Evolutionary conservation across 2,888 invertebrate genomes (phyloP), one percentile per base, ranked within the genome.

Genomic region (Abrostola tripartita): DNA sequence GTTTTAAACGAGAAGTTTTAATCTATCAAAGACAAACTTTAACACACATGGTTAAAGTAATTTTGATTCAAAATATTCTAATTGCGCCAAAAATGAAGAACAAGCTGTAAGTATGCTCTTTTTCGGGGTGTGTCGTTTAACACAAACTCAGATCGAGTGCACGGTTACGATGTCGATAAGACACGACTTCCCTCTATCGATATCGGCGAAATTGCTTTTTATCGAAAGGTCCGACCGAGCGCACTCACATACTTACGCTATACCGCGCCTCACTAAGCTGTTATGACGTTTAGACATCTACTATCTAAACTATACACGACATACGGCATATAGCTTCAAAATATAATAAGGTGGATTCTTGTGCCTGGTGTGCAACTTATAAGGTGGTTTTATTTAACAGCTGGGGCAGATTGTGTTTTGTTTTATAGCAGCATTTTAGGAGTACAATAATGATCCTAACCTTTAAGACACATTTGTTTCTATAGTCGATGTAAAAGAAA

Each of bases 131-230:
- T 76, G 79, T 79, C 84, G 79, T 85, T 87, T 84, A 83, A 71
- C 78, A 75, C 59, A 81, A 74, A 67, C 63, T 67, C 61, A 68
- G 62, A 54, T 74, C 36, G 68, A 64, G 60, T 63, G 67, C 64
- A 64, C 80, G 82, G 78, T 85, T 81, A 83, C 79, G 85, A 85
- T 84, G 81, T 65, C 81, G 92, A 92, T 92, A 92, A 90, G 90
- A 88, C 91, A 91, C 90, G 91, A 78, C 67, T 73, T 74, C 49
- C 52, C 56, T 78, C 83, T 84, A 86, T 86, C 81, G 80, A 73
- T 84, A 86, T 86, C 81, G 80, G 73, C 51, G 72, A 85, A 82
- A 86, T 89, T 83, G 82, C 82, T 83, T 88, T 77, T 86, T 84
- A 86, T 75, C 71, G 74, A 79, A 77, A 66, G 74, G 81, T 81